phyloP scores from a whole-genome alignment of 2,888 invertebrate genomes.

The Stenichneumon culpator region DNA sequence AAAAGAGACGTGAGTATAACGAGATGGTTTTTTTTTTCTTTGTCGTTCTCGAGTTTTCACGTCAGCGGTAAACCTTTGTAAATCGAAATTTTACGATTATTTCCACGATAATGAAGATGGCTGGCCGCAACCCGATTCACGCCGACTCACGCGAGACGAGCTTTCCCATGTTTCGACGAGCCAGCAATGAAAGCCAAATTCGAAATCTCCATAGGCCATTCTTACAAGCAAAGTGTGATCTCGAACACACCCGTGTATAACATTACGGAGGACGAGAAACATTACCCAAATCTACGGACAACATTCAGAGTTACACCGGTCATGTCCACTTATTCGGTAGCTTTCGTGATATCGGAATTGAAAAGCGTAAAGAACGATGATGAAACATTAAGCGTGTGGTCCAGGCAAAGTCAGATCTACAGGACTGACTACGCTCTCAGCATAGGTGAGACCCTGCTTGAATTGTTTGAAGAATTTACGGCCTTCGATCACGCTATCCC shows the following conservation, averaged over 20 bases:
- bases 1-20: constrained; percentile 78
- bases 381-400: constrained; percentile 89
- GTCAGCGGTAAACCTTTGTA: not conserved
- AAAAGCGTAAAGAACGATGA: constrained; percentile 64
- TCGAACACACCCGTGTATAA: constrained; percentile 77
- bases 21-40: not conserved
- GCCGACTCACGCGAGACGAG: constrained; percentile 88
- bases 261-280: not conserved
- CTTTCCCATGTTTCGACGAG: constrained; percentile 92
- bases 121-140: constrained; percentile 90
- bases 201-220: constrained; percentile 88
- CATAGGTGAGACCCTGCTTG: constrained; percentile 91
- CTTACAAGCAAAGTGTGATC: constrained; percentile 82
- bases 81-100: not conserved
- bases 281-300: constrained; percentile 57
- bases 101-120: constrained; percentile 84
- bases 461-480: constrained; percentile 89
- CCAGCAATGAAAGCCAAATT: constrained; percentile 90
- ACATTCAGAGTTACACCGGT: constrained; percentile 70
- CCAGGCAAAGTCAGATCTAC: constrained; percentile 88
- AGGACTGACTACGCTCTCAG: constrained; percentile 88
- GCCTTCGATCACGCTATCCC: constrained; percentile 87
- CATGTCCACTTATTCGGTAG: constrained; percentile 87
- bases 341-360: constrained; percentile 87
- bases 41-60: not conserved